Evolutionary conservation across 2,797 vertebrate species (phyloP).

Genomic region (Staurois parvus): DNA sequence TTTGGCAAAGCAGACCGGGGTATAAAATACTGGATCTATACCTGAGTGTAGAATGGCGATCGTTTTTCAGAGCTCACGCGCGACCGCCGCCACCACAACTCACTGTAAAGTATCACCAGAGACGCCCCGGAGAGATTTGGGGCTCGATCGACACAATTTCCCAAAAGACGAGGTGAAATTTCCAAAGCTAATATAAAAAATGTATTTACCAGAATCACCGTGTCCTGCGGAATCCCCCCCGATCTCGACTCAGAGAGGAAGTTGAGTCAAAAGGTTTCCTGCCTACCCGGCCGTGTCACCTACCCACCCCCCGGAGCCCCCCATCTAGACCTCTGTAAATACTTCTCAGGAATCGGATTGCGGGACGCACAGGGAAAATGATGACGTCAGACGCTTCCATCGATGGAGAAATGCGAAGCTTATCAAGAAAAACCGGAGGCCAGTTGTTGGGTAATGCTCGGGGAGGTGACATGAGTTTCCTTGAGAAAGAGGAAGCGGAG

Average conservation of each 20-base stretch:
- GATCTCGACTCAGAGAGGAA: neutral
- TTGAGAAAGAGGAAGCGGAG: conserved; percentile 51
- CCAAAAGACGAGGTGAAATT: neutral
- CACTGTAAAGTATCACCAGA: too few relatives aligned
- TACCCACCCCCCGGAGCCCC: too few relatives aligned
- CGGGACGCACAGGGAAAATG: too few relatives aligned
- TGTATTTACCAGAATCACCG: neutral
- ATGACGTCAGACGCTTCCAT: too few relatives aligned
- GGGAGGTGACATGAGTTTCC: neutral
- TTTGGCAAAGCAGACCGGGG: too few relatives aligned
- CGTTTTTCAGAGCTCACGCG: too few relatives aligned
- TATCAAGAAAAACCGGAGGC: neutral
- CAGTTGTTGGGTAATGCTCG: conserved; percentile 35
- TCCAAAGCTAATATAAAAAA: neutral
- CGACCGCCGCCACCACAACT: too few relatives aligned
- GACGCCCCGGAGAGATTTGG: neutral
- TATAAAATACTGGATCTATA: too few relatives aligned
- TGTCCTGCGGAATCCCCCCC: conserved; percentile 6
- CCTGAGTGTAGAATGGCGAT: too few relatives aligned
- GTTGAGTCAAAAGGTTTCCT: conserved; percentile 4
- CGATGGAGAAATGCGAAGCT: too few relatives aligned
- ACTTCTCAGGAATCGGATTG: too few relatives aligned
- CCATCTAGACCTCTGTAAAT: neutral
- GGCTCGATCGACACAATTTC: neutral
- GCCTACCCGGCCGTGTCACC: too few relatives aligned